These are phyloP conservation scores for Leucophora obtusa DNA, from an alignment of 2,888 invertebrate species.

Conservation along the genomic window DNA sequence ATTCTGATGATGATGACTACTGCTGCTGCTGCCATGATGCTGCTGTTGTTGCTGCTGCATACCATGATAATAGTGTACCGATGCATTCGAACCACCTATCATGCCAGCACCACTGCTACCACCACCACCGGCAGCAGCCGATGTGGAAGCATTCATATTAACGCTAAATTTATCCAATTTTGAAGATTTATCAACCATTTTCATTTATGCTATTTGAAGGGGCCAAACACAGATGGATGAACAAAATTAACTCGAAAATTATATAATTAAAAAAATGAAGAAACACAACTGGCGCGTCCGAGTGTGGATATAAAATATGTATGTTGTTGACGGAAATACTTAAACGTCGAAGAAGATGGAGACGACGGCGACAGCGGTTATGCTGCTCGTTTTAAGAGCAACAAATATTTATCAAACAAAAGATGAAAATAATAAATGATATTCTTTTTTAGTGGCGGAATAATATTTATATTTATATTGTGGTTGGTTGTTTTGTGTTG, in stretches of 20 bases:
- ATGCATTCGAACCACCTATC: slow-evolving; percentile 51
- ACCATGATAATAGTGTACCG: slow-evolving; percentile 56
- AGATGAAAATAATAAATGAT: slow-evolving; percentile 16
- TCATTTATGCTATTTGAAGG: slow-evolving; percentile 68
- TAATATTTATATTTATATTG: too few species aligned
- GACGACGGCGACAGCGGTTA: slow-evolving; percentile 2
- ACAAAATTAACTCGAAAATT: slow-evolving; percentile 33
- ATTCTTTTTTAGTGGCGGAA: slow-evolving; percentile 7
- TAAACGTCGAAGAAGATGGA: slow-evolving; percentile 4
- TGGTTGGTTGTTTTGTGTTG: slow-evolving; percentile 25
- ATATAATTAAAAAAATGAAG: slow-evolving; percentile 4
- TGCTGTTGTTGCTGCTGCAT: slow-evolving; percentile 49
- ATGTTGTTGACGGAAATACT: slow-evolving; percentile 25
- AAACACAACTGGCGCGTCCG: slow-evolving; percentile 13
- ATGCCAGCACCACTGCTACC: slow-evolving; percentile 65
- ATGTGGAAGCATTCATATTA: slow-evolving; percentile 71
- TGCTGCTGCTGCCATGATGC: slow-evolving; percentile 61
- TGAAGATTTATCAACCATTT: slow-evolving; percentile 78
- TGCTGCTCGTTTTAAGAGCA: slow-evolving; percentile 34
- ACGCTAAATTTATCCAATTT: slow-evolving; percentile 77
- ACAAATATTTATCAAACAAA: slow-evolving; percentile 29
- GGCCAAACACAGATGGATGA: not conserved
- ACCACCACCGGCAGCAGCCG: slow-evolving; percentile 65
- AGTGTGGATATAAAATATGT: slow-evolving; percentile 11
- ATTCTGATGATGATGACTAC: slow-evolving; percentile 66